A percentile compares a stretch with the other conserved stretches of the same genome.
phyloP scores from a whole-genome alignment of 2,113 vertebrate genomes.

The Cephalopterus ornatus region DNA sequence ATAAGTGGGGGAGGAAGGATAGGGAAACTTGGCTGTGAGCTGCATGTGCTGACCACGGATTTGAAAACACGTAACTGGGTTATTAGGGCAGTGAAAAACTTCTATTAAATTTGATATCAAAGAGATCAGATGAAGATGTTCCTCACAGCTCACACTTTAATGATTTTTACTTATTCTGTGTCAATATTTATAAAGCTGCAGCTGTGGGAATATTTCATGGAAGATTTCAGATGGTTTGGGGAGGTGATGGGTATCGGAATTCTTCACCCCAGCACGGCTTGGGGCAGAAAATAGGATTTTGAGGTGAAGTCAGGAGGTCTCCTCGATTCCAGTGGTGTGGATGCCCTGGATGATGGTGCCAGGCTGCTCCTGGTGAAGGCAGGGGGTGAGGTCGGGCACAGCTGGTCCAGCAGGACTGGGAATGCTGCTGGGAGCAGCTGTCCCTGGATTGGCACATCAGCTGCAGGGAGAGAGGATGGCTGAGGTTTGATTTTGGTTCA shows the following conservation, averaged over 20 bases:
- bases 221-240: background rate
- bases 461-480: background rate
- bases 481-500: background rate
- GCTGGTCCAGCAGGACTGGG: background rate
- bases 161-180: background rate
- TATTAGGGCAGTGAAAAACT: background rate
- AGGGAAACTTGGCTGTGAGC: background rate
- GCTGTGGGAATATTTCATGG: background rate
- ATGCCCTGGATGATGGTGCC: background rate
- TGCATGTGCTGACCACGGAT: background rate
- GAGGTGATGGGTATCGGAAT: background rate
- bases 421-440: background rate
- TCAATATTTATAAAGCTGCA: background rate
- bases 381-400: background rate
- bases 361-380: background rate
- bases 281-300: background rate
- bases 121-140: background rate
- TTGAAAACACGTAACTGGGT: background rate
- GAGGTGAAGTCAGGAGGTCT: accelerated
- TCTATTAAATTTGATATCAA: background rate
- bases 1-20: too few relatives aligned
- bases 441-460: background rate
- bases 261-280: accelerated
- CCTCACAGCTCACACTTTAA: background rate
- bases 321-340: background rate